Conservation (phyloP, 2,888 invertebrate genomes). For the Melieria picta region DNA sequence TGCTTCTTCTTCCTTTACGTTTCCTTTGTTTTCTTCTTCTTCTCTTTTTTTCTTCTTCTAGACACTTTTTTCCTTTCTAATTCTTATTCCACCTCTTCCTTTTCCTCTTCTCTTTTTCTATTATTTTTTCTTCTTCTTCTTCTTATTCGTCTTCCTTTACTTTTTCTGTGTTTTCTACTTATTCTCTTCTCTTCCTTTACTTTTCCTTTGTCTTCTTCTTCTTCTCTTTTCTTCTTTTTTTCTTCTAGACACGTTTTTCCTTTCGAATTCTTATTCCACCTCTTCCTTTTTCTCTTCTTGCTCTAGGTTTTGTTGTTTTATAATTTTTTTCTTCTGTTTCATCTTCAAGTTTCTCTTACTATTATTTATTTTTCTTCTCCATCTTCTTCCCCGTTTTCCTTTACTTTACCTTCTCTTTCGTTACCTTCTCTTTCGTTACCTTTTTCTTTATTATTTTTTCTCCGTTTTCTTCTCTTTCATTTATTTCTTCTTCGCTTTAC, state of each 20-base stretch:
- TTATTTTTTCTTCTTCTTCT: too few species aligned
- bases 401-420: too few species aligned
- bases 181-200: background rate
- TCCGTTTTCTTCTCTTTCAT: background rate
- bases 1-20: too few species aligned
- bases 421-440: background rate
- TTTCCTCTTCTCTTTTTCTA: too few species aligned
- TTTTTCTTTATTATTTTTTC: background rate
- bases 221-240: too few species aligned
- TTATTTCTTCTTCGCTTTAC: background rate
- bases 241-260: background rate
- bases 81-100: too few species aligned
- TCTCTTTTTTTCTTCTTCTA: background rate
- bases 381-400: background rate
- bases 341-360: background rate
- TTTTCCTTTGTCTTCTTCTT: too few species aligned
- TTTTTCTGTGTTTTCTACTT: background rate
- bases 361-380: background rate
- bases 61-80: conserved; percentile 44
- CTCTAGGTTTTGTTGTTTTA: background rate
- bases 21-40: too few species aligned
- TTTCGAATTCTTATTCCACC: background rate
- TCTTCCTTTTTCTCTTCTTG: background rate
- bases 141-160: too few species aligned
- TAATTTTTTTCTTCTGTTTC: background rate